phyloP scores from a whole-genome alignment of 1,140 invertebrate species.

The Drosophila sturtevanti region DNA sequence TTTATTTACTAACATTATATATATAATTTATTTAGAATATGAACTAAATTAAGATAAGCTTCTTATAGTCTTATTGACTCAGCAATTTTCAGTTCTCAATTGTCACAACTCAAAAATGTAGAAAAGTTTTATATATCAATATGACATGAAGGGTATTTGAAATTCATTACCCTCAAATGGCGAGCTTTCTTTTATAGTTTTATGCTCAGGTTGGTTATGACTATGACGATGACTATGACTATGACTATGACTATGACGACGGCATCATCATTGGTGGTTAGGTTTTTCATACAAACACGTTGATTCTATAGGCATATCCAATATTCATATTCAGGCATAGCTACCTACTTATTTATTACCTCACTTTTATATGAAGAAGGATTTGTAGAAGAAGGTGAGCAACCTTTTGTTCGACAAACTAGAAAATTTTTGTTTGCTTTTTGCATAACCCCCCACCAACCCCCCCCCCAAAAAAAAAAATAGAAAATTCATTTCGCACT shows the following conservation, averaged over 20 bases:
- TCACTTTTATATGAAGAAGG: conserved; percentile 6
- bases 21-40: too few species aligned
- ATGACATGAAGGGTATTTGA: not conserved
- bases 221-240: conserved; percentile 45
- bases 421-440: conserved; percentile 70
- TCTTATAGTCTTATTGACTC: too few species aligned
- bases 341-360: conserved; percentile 55
- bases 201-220: conserved; percentile 13
- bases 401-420: conserved; percentile 52
- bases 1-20: too few species aligned
- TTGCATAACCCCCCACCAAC: too few species aligned
- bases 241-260: not conserved
- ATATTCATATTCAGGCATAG: conserved; percentile 64
- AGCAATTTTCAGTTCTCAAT: too few species aligned
- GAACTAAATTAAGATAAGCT: too few species aligned
- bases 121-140: too few species aligned
- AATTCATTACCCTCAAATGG: not conserved
- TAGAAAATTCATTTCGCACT: conserved; percentile 77
- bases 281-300: not conserved
- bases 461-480: conserved; percentile 53
- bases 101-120: too few species aligned
- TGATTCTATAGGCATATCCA: conserved; percentile 60
- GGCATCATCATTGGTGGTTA: conserved; percentile 26
- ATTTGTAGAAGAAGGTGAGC: not conserved
- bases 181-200: conserved; percentile 8